Evolutionary conservation across 2,113 vertebrate genomes (phyloP), one percentile per base, ranked within the genome.

Genomic region (Oenanthe melanoleuca): DNA sequence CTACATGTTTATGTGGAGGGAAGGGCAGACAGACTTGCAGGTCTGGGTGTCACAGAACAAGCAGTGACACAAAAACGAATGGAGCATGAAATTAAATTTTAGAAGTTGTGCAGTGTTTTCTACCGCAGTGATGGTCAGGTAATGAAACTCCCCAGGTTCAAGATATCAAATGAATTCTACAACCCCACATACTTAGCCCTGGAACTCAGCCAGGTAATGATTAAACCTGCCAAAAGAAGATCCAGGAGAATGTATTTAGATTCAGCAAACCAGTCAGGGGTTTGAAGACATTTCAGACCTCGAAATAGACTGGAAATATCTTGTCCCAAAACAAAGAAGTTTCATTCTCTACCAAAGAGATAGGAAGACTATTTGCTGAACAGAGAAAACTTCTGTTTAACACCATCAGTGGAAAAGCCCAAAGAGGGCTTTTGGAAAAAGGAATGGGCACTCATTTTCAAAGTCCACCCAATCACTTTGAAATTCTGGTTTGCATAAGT

Each of bases 81-180:
- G 94, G 91, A 71, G 65, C 96, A 92, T 91, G 74, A 93, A 97
- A 95, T 95, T 86, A 94, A 88, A 89, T 91, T 94, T 94, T 88
- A 91, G 88, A 86, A 88, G 38, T 92, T 86, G 57, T 84, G 29
- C 66, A 77, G 37, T 56, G 89, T 55, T 92, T 89, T 66, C 55
- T 89, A 42, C 81, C 4, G 3, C 34, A 70, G 14, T 78, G 61
- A 95, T 90, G 86, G 80, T 49, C 88, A 86, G 72, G 72, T 92
- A 95, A 93, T 88, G 75, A 92, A 95, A 93, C 57, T 94, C 64
- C n/a, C 44, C 14, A 81, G 57, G 85, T 84, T 93, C 72, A 86
- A 83, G 49, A 87, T 88, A 92, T 88, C 88, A 94, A 74, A 96
- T 78, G 19, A 71, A 88, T 93, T 78, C 75, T 88, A 26, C 49